Evolutionary conservation across 2,797 vertebrate species (phyloP), one percentile per base, ranked within the genome.

Genomic region (Rhinophrynus dorsalis): DNA sequence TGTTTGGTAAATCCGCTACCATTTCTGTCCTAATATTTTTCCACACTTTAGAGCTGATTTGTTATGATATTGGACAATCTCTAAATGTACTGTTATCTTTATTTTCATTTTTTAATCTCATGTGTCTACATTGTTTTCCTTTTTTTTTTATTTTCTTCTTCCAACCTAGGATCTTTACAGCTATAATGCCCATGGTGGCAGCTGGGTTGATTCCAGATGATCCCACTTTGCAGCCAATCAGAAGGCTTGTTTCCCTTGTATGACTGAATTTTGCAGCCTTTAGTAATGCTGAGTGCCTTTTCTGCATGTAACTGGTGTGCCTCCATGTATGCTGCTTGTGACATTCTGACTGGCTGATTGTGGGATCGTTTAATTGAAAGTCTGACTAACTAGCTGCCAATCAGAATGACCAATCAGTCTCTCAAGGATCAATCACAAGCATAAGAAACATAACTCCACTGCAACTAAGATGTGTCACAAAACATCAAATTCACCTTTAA

Each of bases 111-210:
- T n/a, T n/a, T n/a, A n/a, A n/a, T n/a, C n/a, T n/a, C n/a, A n/a
- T n/a, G n/a, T n/a, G n/a, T n/a, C n/a, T n/a, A n/a, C n/a, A n/a
- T n/a, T n/a, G n/a, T n/a, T n/a, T n/a, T n/a, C n/a, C n/a, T n/a
- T n/a, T n/a, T n/a, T 21, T 9, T n/a, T 3, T 11, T 47, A 1
- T 92, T 78, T 89, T 67, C 86, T 80, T 63, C 10, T 92, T 80
- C 89, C 83, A 86, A 86, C 84, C 89, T 91, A 98, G 97, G 96
- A 95, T 99, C 88, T 99, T 99, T 94, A 99, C 96, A 78, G 94
- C 97, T 86, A 88, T 99, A 81, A 96, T 99, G 96, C 96, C 96
- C 83, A 99, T 99, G 97, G 96, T 99, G 85, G 94, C 95, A 68
- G 96, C 96, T 83, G 97, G 96, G 84, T 89, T 98, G 92, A 95